Base-by-base conservation (phyloP, 2,888 invertebrate species). In the Oscheius sp. region DNA sequence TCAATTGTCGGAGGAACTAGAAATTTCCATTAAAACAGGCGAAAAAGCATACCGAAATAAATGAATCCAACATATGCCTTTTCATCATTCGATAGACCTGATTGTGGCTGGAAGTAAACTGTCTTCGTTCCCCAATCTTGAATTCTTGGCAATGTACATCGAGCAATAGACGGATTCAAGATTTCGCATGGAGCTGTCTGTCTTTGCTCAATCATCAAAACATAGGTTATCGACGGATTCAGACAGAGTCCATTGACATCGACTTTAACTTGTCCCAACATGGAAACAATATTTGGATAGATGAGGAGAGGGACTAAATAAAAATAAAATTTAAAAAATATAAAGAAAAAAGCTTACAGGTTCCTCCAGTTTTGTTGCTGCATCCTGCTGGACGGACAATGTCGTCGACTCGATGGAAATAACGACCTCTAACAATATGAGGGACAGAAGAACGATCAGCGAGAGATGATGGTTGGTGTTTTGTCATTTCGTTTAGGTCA, bases 221-320 rank as follows among this genome's bases (percentile, higher is more conserved):
- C 67, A 41, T 75, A 77, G 24, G 64, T 71, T 1, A 63, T 44
- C 1, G 70, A 44, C 5, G 67, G 90, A 75, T 91, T 90, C 86
- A 95, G 93, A 86, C 96, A 97, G 2, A 95, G 94, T 0, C 95
- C 96, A 0, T 95, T 95, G 70, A 97, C 92, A 86, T 95, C 95
- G 28, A 97, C 94, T 64, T 94, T 91, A 0, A 94, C 93, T 1
- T 95, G 95, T 4, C 96, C 96, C 74, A 96, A 89, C 95, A 96
- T 95, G 87, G 94, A 94, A 3, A 95, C 95, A 85, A 93, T 93
- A 87, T 95, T 94, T 0, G 95, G 95, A 0, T 74, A 75, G 51
- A 80, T 68, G 9, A 77, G 66, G n/a, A 80, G 64, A 6, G 79
- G 80, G 44, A 68, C 77, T 77, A 56, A 1, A 72, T 68, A 38